phyloP scores from a whole-genome alignment of 2,113 vertebrate genomes.

The Cyanoderma ruficeps region DNA sequence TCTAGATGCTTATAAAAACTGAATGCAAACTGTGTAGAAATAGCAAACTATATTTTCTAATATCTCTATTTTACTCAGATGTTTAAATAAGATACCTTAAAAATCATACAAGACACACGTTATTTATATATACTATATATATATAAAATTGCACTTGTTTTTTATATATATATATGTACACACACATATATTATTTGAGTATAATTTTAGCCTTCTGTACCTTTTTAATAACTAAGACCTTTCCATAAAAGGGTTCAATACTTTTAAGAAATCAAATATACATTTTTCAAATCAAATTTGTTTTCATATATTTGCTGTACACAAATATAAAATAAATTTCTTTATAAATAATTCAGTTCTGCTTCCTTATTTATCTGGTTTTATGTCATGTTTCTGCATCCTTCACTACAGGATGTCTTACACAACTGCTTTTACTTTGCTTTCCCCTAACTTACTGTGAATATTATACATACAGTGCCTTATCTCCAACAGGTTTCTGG shows the following conservation, averaged over 20 bases:
- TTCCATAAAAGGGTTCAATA: slow-evolving; percentile 62
- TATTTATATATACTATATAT: slow-evolving; percentile 59
- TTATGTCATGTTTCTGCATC: neutral
- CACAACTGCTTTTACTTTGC: neutral
- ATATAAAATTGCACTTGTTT: slow-evolving; percentile 53
- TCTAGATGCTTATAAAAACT: slow-evolving; percentile 58
- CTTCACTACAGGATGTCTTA: neutral
- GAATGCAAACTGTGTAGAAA: slow-evolving; percentile 49
- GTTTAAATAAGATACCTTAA: slow-evolving; percentile 61
- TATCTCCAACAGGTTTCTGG: neutral
- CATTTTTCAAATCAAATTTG: slow-evolving; percentile 64
- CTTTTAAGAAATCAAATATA: slow-evolving; percentile 66
- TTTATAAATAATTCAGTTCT: slow-evolving; percentile 67
- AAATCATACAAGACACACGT: neutral
- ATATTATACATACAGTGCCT: neutral
- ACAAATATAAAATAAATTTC: slow-evolving; percentile 75
- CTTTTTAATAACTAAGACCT: slow-evolving; percentile 70
- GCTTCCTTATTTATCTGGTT: neutral
- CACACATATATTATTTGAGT: slow-evolving; percentile 36
- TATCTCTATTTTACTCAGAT: slow-evolving; percentile 46
- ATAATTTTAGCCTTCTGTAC: slow-evolving; percentile 65
- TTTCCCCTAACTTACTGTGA: neutral
- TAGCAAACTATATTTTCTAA: slow-evolving; percentile 58
- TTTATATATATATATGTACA: slow-evolving; percentile 52
- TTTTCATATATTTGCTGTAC: slow-evolving; percentile 78